Percentiles rank a stretch among this genome's conserved stretches.
Evolutionary conservation across 2,888 invertebrate genomes (phyloP).

Genomic region (Xestia rhomboidea): DNA sequence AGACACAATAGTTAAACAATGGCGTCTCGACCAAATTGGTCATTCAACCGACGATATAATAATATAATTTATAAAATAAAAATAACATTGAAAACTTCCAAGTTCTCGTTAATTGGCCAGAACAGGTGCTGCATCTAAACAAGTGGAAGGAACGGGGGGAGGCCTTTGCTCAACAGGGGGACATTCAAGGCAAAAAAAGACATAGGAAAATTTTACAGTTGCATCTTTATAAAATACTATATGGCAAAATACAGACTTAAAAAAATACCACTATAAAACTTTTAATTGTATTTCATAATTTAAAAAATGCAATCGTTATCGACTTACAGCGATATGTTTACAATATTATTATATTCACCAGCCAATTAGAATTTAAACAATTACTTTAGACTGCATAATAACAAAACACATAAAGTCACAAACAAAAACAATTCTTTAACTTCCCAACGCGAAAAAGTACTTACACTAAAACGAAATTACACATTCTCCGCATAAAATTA

Average conservation of each 20-base stretch:
- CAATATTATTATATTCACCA: too few relatives aligned
- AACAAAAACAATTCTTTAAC: slow-evolving; percentile 23
- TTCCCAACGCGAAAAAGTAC: slow-evolving; percentile 45
- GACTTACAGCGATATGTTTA: background rate
- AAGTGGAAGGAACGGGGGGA: too few relatives aligned
- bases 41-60: too few relatives aligned
- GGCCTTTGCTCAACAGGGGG: too few relatives aligned
- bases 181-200: too few relatives aligned
- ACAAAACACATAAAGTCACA: background rate
- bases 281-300: too few relatives aligned
- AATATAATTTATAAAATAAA: background rate
- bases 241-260: background rate
- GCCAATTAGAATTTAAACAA: background rate
- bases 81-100: background rate
- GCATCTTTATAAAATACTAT: background rate
- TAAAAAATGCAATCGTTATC: too few relatives aligned
- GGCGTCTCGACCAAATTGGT: too few relatives aligned
- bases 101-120: too few relatives aligned
- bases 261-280: background rate
- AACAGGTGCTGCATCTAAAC: too few relatives aligned
- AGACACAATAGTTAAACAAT: too few relatives aligned
- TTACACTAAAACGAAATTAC: slow-evolving; percentile 50
- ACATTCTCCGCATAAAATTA: slow-evolving; percentile 53
- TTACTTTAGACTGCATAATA: slow-evolving; percentile 1
- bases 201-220: background rate